Conservation (phyloP, 2,888 invertebrate genomes). For the Mesoligia furuncula region DNA sequence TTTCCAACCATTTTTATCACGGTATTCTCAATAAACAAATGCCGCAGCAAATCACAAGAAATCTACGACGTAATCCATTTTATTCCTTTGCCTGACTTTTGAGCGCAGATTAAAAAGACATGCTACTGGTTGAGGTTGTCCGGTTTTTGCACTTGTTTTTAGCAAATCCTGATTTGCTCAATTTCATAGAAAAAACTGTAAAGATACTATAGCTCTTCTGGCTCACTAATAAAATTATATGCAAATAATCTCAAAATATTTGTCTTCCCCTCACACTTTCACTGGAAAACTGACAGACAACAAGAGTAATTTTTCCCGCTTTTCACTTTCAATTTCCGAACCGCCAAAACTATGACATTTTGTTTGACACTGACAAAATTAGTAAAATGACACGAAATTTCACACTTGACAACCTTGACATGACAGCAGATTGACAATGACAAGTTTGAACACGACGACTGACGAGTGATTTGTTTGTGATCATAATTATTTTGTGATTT, state of each 20-base stretch:
- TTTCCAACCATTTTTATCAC: slow-evolving; percentile 1
- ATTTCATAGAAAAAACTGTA: background rate
- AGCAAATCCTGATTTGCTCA: background rate
- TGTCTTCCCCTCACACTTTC: background rate
- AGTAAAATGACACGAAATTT: background rate
- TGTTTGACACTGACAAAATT: background rate
- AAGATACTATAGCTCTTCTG: background rate
- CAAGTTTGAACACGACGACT: background rate
- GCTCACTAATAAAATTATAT: background rate
- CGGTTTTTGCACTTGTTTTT: background rate
- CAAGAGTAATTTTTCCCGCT: background rate
- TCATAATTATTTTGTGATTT: background rate
- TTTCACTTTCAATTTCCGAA: slow-evolving; percentile 12
- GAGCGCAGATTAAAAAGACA: slow-evolving; percentile 34
- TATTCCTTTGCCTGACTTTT: slow-evolving; percentile 54
- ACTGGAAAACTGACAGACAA: slow-evolving; percentile 7
- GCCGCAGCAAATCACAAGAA: slow-evolving; percentile 6
- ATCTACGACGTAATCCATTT: slow-evolving; percentile 22
- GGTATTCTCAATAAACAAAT: slow-evolving; percentile 15
- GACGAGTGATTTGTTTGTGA: background rate
- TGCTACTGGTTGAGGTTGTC: background rate
- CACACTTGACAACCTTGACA: background rate
- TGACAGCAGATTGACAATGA: slow-evolving; percentile 3
- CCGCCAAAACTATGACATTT: background rate
- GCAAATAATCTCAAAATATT: background rate